Percentiles rank a stretch among this genome's conserved stretches.
These are phyloP conservation scores for Drosophila seguyi DNA, from an alignment of 1,140 invertebrate species.

Conservation along the genomic window DNA sequence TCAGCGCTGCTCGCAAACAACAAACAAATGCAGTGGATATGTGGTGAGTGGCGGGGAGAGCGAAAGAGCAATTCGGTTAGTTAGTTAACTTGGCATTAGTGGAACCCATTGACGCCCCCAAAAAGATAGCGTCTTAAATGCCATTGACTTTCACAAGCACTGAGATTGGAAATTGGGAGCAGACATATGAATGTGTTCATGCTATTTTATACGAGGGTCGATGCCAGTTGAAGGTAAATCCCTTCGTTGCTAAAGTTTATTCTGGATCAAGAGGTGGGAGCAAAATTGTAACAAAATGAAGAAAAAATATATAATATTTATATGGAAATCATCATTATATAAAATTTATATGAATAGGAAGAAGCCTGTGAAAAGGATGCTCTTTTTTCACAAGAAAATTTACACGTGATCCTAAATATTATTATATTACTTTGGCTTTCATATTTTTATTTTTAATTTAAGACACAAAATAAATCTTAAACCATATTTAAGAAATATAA, in stretches of 20 bases:
- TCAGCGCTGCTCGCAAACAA: slow-evolving; percentile 45
- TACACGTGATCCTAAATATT: background rate
- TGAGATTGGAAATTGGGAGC: slow-evolving; percentile 36
- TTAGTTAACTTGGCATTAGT: slow-evolving; percentile 70
- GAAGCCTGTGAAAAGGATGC: no score
- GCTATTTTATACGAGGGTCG: slow-evolving; percentile 13
- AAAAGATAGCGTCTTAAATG: slow-evolving; percentile 32
- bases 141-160: slow-evolving; percentile 23
- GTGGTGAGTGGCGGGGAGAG: slow-evolving; percentile 3
- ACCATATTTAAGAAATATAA: no score
- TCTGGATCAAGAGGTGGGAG: background rate
- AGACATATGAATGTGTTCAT: slow-evolving; percentile 5
- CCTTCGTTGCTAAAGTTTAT: background rate
- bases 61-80: slow-evolving; percentile 46
- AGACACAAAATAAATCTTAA: no score
- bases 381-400: no score
- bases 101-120: slow-evolving; percentile 45
- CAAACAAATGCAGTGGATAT: slow-evolving; percentile 14
- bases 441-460: background rate
- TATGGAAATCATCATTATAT: no score
- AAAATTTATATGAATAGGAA: no score
- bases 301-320: background rate
- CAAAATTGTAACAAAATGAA: background rate
- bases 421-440: no score
- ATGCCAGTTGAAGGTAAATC: background rate